Conservation (phyloP, 2,888 invertebrate genomes). For the Eristalinus aeneus region DNA sequence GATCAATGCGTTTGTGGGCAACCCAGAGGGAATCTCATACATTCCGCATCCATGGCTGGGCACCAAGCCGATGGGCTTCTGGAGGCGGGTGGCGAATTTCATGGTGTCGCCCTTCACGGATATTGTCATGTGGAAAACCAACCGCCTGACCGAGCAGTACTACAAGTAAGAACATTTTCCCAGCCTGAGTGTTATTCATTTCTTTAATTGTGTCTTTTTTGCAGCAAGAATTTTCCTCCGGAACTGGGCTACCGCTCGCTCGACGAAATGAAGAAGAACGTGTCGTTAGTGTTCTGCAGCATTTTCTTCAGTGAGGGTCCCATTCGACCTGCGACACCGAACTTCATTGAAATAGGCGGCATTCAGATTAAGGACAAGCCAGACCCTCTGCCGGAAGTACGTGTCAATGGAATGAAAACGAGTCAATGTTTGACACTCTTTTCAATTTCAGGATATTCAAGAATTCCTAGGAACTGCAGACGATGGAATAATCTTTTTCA, state of each 20-base stretch:
- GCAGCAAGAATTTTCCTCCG: conserved; percentile 73
- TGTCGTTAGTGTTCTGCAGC: conserved; percentile 74
- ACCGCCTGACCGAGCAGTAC: background rate
- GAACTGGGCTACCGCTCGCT: conserved; percentile 74
- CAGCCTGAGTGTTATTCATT: too few relatives aligned
- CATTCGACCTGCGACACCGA: conserved; percentile 74
- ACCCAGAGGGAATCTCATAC: conserved; percentile 74
- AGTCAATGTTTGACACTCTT: background rate
- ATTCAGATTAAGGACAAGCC: conserved; percentile 75
- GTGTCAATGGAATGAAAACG: too few relatives aligned
- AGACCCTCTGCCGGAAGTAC: conserved; percentile 73
- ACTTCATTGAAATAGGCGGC: conserved; percentile 75
- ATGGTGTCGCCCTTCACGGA: background rate
- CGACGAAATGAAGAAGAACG: conserved; percentile 73
- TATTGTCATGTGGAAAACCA: background rate
- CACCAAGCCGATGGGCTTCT: conserved; percentile 73
- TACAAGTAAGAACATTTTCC: conserved; percentile 27
- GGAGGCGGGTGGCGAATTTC: conserved; percentile 73
- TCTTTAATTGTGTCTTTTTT: background rate
- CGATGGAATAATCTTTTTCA: conserved; percentile 79
- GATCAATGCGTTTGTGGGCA: conserved; percentile 74
- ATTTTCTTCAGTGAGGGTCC: conserved; percentile 74
- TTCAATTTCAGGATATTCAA: conserved; percentile 74
- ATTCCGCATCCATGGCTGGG: conserved; percentile 72
- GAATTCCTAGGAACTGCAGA: conserved; percentile 75